Conservation (phyloP, 2,888 invertebrate species). For the Drosophila leonis region DNA sequence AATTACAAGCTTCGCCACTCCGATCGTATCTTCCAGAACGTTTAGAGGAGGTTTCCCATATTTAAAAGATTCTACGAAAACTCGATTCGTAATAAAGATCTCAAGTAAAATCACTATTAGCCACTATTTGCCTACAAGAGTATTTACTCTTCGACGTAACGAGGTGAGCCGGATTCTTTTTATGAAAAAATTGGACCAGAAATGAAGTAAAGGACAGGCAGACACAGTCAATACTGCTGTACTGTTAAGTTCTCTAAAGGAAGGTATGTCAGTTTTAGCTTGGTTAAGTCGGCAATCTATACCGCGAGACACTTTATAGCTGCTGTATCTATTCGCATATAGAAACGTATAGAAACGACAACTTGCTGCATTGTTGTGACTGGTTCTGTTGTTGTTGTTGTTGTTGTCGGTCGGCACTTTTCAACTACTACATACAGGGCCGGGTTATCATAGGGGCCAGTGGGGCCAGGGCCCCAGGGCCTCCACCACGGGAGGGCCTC, state of each 20-base stretch:
- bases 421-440: neutral
- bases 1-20: neutral
- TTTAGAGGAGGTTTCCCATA: neutral
- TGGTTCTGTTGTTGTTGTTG: conserved; percentile 1
- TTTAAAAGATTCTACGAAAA: neutral
- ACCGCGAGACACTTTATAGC: neutral
- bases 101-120: neutral
- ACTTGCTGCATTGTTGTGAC: conserved; percentile 8
- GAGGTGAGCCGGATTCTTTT: neutral
- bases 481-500: too few species aligned
- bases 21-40: too few species aligned
- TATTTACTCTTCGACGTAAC: neutral
- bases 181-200: neutral
- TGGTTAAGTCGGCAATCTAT: conserved; percentile 2
- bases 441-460: too few species aligned
- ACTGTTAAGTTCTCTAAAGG: conserved; percentile 6
- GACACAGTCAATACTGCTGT: neutral
- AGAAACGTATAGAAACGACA: conserved; percentile 2
- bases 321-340: conserved; percentile 1
- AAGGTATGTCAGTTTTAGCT: neutral
- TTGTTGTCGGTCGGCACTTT: neutral
- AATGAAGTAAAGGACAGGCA: neutral
- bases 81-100: neutral
- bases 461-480: too few species aligned
- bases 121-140: neutral